phyloP scores from a whole-genome alignment of 2,888 invertebrate species.

The Synanthedon vespiformis region DNA sequence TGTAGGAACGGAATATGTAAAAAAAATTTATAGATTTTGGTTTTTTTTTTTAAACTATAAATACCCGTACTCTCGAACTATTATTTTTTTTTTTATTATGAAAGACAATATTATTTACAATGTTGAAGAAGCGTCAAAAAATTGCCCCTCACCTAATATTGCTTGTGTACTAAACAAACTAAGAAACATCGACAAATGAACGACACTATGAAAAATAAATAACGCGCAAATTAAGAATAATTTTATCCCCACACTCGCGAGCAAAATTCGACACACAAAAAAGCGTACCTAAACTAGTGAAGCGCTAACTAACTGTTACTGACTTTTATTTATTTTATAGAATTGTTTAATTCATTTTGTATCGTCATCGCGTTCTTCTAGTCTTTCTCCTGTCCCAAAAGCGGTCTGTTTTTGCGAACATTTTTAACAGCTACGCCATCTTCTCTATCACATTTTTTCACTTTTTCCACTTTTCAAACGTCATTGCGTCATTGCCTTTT shows the following conservation, averaged over 20 bases:
- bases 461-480: conserved; percentile 14
- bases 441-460: conserved; percentile 19
- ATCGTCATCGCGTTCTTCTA: conserved; percentile 45
- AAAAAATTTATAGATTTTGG: conserved; percentile 4
- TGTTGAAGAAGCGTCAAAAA: conserved; percentile 4
- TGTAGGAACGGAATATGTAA: conserved; percentile 44
- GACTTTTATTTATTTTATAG: conserved; percentile 38
- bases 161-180: conserved; percentile 22
- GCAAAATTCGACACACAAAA: conserved; percentile 46
- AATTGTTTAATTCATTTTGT: conserved; percentile 28
- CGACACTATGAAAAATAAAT: conserved; percentile 8
- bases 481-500: conserved; percentile 14
- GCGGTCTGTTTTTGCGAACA: conserved; percentile 50
- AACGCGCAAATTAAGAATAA: conserved; percentile 39
- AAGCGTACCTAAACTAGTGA: conserved; percentile 42
- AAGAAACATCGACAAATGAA: conserved; percentile 1
- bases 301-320: conserved; percentile 20
- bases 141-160: conserved; percentile 35
- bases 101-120: conserved; percentile 10
- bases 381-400: conserved; percentile 59
- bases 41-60: conserved; percentile 15
- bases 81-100: conserved; percentile 7
- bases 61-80: conserved; percentile 39
- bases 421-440: conserved; percentile 13
- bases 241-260: conserved; percentile 20